A percentile compares a stretch with the other conserved stretches of the same genome.
Evolutionary conservation across 2,113 vertebrate genomes (phyloP).

Genomic region (Corythornis vintsioides): DNA sequence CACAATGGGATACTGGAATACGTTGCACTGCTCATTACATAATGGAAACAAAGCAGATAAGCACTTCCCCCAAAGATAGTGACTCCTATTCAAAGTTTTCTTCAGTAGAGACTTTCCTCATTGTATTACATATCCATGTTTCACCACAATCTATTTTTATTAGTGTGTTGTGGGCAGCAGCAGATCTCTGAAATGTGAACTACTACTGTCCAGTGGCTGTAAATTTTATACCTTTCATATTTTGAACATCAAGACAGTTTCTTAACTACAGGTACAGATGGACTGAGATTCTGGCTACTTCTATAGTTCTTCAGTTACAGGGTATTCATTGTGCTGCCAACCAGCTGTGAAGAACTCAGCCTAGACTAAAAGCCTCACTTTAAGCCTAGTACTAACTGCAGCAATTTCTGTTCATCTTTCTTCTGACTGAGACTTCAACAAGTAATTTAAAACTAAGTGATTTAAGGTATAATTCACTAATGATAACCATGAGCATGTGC

Average conservation of each 20-base stretch:
- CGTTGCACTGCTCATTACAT: neutral
- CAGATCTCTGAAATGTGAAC: neutral
- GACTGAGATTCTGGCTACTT: neutral
- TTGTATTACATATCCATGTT: neutral
- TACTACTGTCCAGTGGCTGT: neutral
- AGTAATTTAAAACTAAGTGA: neutral
- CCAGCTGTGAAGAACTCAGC: neutral
- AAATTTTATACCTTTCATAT: neutral
- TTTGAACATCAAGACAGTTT: neutral
- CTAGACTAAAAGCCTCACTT: neutral
- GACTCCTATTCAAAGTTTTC: neutral
- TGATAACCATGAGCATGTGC: neutral
- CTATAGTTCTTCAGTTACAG: fast-evolving
- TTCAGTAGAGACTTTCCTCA: neutral
- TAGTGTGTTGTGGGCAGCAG: neutral
- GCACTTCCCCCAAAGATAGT: neutral
- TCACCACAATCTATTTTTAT: neutral
- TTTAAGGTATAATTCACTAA: neutral
- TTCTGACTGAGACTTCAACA: neutral
- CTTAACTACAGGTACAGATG: neutral
- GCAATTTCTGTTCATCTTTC: neutral
- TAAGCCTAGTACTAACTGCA: neutral
- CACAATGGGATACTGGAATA: neutral
- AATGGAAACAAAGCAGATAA: slow-evolving; percentile 28
- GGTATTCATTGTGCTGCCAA: neutral